Conservation (phyloP, 2,888 invertebrate genomes). For the Argynnis bischoffii region DNA sequence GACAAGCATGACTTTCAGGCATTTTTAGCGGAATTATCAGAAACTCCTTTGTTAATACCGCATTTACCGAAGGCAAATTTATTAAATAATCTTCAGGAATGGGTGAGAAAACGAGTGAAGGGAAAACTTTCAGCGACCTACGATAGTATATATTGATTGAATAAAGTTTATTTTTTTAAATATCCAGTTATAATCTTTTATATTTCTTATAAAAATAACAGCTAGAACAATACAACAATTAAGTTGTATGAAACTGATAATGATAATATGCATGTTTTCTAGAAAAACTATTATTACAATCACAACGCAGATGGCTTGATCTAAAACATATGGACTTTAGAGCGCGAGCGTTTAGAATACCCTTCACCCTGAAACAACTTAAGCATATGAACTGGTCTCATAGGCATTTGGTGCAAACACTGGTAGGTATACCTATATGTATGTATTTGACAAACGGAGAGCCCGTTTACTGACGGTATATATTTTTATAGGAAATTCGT, state of each 20-base stretch:
- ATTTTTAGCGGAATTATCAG: constrained; percentile 64
- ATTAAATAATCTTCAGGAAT: constrained; percentile 65
- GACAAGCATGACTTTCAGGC: constrained; percentile 51
- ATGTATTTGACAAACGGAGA: too few relatives aligned
- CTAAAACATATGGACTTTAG: constrained; percentile 67
- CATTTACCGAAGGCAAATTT: constrained; percentile 68
- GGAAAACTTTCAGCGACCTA: constrained; percentile 52
- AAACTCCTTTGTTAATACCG: constrained; percentile 65
- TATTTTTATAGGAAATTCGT: too few relatives aligned
- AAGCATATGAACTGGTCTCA: constrained; percentile 65
- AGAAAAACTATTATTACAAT: constrained; percentile 92
- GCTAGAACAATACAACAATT: too few relatives aligned
- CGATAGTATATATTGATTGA: constrained; percentile 53
- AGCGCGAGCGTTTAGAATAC: constrained; percentile 63
- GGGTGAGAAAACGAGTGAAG: constrained; percentile 63
- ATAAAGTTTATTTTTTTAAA: too few relatives aligned
- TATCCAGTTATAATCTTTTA: too few relatives aligned
- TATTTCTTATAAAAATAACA: too few relatives aligned
- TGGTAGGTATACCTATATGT: constrained; percentile 49
- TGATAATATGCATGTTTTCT: constrained; percentile 43
- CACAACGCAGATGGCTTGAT: constrained; percentile 87
- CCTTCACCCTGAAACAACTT: constrained; percentile 61
- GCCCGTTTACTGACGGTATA: too few relatives aligned
- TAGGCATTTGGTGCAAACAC: constrained; percentile 56
- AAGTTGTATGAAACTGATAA: too few relatives aligned